These are phyloP conservation scores for Bombus vancouverensis DNA, from an alignment of 1,140 invertebrate species.

Conservation along the genomic window DNA sequence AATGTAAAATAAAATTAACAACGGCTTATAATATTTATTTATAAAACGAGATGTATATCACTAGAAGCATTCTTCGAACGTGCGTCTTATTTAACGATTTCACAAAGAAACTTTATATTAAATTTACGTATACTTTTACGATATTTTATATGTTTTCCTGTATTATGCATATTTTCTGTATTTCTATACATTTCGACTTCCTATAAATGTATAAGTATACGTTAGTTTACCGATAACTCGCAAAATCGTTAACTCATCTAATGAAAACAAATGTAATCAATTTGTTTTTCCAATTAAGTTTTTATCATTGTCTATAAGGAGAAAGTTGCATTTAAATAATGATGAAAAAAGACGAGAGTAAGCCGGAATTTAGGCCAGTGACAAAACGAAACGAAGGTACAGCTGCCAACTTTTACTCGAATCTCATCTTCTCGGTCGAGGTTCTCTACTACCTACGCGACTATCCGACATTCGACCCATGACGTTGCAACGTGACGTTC, in stretches of 20 bases:
- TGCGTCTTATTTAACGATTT: neutral
- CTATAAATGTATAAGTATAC: neutral
- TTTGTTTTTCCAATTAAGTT: neutral
- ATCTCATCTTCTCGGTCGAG: neutral
- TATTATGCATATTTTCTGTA: neutral
- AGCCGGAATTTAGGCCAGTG: constrained; percentile 9
- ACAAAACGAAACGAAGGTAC: neutral
- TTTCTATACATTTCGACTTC: neutral
- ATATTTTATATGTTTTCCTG: neutral
- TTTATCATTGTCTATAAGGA: neutral
- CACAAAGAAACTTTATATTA: neutral
- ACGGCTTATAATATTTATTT: neutral
- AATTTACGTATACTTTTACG: neutral
- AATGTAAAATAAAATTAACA: neutral
- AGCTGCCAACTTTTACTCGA: constrained; percentile 24
- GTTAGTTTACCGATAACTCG: neutral
- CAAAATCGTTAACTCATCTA: too few species aligned
- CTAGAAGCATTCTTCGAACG: neutral
- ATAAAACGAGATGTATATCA: neutral
- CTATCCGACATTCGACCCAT: neutral
- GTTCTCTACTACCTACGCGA: neutral
- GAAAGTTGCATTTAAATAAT: neutral
- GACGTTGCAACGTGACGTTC: neutral
- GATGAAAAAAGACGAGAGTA: neutral
- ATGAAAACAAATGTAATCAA: neutral